Evolutionary conservation across 2,113 vertebrate species (phyloP).

Genomic region (Trichomycterus rosablanca): DNA sequence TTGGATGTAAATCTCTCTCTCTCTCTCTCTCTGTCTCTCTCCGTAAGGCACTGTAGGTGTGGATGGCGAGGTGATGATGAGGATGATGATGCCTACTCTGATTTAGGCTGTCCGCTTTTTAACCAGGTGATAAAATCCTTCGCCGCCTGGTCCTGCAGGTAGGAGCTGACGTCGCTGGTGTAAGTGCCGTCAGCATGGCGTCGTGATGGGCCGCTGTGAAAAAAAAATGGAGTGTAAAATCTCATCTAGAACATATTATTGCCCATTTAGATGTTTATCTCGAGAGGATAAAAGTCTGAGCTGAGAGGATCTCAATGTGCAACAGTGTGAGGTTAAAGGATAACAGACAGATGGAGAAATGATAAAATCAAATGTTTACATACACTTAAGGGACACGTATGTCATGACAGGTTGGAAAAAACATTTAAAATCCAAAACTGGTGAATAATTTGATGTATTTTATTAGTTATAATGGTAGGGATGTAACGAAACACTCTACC

Average conservation of each 20-base stretch:
- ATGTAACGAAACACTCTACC: no score
- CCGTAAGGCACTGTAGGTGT: slow-evolving; percentile 31
- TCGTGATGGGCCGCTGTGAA: slow-evolving; percentile 70
- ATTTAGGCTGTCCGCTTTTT: slow-evolving; percentile 83
- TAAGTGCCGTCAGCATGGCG: slow-evolving; percentile 90
- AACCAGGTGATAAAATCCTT: slow-evolving; percentile 92
- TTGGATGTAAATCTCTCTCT: slow-evolving; percentile 40
- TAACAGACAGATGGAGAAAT: no score
- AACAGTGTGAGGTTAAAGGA: no score
- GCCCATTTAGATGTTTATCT: background rate
- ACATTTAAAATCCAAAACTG: no score
- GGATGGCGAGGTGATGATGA: slow-evolving; percentile 3
- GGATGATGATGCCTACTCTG: slow-evolving; percentile 80
- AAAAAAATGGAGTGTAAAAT: background rate
- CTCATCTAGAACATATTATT: background rate
- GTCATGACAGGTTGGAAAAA: no score
- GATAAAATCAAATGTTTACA: no score
- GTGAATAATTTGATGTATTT: no score
- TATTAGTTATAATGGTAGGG: no score
- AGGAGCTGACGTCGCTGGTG: slow-evolving; percentile 90
- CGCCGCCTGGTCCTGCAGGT: slow-evolving; percentile 84
- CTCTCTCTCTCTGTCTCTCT: slow-evolving; percentile 42
- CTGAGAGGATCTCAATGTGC: background rate
- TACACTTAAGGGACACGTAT: no score
- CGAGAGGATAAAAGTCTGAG: background rate